Evolutionary conservation across 1,140 invertebrate species (phyloP), one percentile per base, ranked within the genome.

Genomic region (Penaeus japonicus): DNA sequence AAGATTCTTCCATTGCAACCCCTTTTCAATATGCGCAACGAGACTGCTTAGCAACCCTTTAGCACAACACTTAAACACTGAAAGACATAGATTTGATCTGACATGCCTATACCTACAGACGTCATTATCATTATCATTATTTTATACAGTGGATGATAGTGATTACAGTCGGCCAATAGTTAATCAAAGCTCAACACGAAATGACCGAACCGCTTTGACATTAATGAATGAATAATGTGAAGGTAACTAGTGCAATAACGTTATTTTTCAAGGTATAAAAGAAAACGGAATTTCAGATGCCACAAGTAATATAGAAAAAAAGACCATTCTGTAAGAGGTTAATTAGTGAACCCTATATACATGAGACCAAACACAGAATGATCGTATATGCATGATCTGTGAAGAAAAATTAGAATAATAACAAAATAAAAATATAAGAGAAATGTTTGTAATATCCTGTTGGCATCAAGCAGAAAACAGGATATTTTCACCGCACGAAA

Each of bases 51-150:
- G 81, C 81, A 83, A 83, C 55, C 59, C 81, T 83, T 39, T 32
- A 65, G 55, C 81, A 83, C 81, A 83, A 83, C 81, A 83, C 24
- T 65, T 62, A 80, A 79, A 88, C 80, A 88, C 87, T 84, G 80
- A 84, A 84, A 88, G 70, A 88, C 80, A 84, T 59, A 83, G 70
- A 83, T 88, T 75, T 88, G 73, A 53, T 83, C 65, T 57, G 70
- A 83, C 87, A 75, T 54, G 73, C 62, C 85, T 86, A 88, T 81
- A 75, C 47, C 80, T 88, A 88, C 24, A 32, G 27, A 87, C 85
- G 65, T 79, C 78, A 78, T 85, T 30, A 32, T 30, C 57, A 75
- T 54, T 73, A 35, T 35, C 54, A 27, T 32, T 15, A 32, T 27
- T 77, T 88, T n/a, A 59, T 78, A 54, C 39, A 55, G 47, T 32